These are phyloP conservation scores for Meteorus colon DNA, from an alignment of 2,888 invertebrate species.

Conservation along the genomic window DNA sequence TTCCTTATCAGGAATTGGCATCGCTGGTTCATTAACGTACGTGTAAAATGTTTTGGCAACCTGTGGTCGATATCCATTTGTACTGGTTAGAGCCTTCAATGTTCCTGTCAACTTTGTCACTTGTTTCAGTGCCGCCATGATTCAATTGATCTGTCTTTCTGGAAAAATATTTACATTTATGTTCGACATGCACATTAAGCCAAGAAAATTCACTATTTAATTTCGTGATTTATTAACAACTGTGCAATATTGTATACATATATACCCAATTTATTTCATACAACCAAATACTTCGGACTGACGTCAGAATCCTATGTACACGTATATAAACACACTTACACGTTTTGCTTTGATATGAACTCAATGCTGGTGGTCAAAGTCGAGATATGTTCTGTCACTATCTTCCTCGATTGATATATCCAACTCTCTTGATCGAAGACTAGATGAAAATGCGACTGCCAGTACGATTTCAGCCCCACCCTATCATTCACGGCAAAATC, in stretches of 20 bases:
- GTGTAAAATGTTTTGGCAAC: slow-evolving; percentile 80
- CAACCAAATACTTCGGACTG: not conserved
- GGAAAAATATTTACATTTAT: not conserved
- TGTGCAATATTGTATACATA: not conserved
- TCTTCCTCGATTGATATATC: not conserved
- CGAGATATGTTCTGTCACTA: not conserved
- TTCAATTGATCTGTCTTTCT: slow-evolving; percentile 9
- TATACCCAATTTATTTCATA: not conserved
- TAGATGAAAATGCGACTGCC: slow-evolving; percentile 11
- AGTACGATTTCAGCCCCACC: slow-evolving; percentile 3
- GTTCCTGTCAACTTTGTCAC: slow-evolving; percentile 61
- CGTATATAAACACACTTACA: not conserved
- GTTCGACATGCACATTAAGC: too few relatives aligned
- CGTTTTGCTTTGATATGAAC: not conserved
- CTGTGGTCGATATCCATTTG: slow-evolving; percentile 56
- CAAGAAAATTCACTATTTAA: not conserved
- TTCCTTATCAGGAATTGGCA: slow-evolving; percentile 82
- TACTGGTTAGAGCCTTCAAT: slow-evolving; percentile 54
- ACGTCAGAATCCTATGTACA: not conserved
- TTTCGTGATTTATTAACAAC: not conserved
- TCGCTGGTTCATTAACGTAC: slow-evolving; percentile 86
- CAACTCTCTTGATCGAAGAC: not conserved
- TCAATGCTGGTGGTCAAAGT: slow-evolving; percentile 1
- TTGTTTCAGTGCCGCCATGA: slow-evolving; percentile 65
- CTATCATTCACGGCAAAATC: not conserved